Conservation (phyloP, 1,140 invertebrate species). For the Manduca sexta region DNA sequence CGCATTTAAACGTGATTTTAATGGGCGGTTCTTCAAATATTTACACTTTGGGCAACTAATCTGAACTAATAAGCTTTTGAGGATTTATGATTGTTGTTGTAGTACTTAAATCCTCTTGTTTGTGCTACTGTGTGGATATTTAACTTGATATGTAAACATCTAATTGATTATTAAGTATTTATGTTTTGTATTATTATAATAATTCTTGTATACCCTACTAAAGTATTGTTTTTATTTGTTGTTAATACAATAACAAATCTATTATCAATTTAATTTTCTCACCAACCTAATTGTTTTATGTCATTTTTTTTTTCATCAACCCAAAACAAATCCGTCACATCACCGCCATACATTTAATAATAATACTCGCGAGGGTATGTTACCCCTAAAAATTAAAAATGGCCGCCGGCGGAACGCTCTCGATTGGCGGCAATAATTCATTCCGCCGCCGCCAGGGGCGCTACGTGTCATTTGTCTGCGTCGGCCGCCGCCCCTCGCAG, state of each 20-base stretch:
- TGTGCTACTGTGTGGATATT: too few species aligned
- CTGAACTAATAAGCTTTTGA: conserved; percentile 22
- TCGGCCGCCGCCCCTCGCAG: conserved; percentile 48
- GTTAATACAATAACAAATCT: too few species aligned
- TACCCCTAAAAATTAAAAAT: conserved; percentile 72
- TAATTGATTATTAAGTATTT: too few species aligned
- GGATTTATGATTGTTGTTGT: conserved; percentile 16
- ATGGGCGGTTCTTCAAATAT: conserved; percentile 37
- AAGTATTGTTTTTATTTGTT: too few species aligned
- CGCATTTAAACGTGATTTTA: conserved; percentile 41
- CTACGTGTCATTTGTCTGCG: conserved; percentile 63
- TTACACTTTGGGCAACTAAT: conserved; percentile 26
- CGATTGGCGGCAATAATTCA: conserved; percentile 67
- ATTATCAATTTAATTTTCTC: too few species aligned
- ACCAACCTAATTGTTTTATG: too few species aligned
- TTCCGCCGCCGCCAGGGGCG: conserved; percentile 55
- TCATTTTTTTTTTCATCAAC: too few species aligned
- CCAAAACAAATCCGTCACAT: neutral
- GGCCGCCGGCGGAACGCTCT: conserved; percentile 52
- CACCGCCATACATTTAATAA: conserved; percentile 8
- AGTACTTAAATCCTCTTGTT: too few species aligned
- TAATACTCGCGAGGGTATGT: conserved; percentile 42
- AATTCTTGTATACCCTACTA: too few species aligned
- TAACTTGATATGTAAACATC: too few species aligned
- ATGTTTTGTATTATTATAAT: too few species aligned